Percentiles rank a stretch among this genome's conserved stretches.
Evolutionary conservation across 1,140 invertebrate genomes (phyloP).

Genomic region (Episyrphus balteatus): DNA sequence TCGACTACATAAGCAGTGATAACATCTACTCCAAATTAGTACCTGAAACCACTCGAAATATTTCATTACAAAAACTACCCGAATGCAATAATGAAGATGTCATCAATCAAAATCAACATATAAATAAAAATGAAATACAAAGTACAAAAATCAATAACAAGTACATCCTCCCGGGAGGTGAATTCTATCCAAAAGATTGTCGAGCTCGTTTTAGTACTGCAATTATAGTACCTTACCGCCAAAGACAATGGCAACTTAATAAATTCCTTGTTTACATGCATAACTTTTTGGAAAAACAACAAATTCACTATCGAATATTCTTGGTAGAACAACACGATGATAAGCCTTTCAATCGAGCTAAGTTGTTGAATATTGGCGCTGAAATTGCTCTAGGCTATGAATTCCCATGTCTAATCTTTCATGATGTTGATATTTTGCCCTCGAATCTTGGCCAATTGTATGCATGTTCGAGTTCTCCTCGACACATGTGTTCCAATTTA

Average conservation of each 20-base stretch:
- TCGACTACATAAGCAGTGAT: slow-evolving; percentile 21
- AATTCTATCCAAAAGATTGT: slow-evolving; percentile 53
- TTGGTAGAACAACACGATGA: slow-evolving; percentile 76
- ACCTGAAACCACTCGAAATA: slow-evolving; percentile 18
- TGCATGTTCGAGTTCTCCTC: slow-evolving; percentile 72
- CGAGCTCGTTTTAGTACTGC: slow-evolving; percentile 66
- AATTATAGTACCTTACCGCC: slow-evolving; percentile 80
- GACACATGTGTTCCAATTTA: slow-evolving; percentile 87
- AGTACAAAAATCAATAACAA: background rate
- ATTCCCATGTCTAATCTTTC: slow-evolving; percentile 85
- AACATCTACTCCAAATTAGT: slow-evolving; percentile 18
- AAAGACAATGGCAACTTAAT: slow-evolving; percentile 66
- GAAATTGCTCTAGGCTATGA: slow-evolving; percentile 56
- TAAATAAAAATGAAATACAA: slow-evolving; percentile 19
- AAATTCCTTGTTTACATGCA: slow-evolving; percentile 82
- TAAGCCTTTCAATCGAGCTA: slow-evolving; percentile 81
- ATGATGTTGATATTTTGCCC: slow-evolving; percentile 91
- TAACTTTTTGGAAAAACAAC: slow-evolving; percentile 75
- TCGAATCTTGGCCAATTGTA: slow-evolving; percentile 84
- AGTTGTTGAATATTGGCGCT: slow-evolving; percentile 88
- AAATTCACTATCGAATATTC: slow-evolving; percentile 71
- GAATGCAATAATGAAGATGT: slow-evolving; percentile 28
- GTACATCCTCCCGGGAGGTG: slow-evolving; percentile 16
- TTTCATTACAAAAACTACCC: slow-evolving; percentile 15
- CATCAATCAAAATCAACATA: slow-evolving; percentile 19